phyloP scores from a whole-genome alignment of 2,888 invertebrate genomes.

The Melipona beecheii region DNA sequence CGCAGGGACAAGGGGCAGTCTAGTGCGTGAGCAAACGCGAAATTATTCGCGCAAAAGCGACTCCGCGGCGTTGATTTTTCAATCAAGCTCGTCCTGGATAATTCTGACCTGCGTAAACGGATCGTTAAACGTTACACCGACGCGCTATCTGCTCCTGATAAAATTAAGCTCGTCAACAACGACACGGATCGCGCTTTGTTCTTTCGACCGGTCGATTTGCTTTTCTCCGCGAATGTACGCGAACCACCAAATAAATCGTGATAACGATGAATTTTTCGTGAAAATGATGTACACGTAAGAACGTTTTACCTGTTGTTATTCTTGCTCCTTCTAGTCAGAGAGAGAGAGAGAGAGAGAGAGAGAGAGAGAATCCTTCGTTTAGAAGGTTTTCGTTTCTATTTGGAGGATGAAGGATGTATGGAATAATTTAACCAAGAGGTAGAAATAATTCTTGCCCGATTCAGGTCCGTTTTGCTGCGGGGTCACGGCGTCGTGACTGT shows the following conservation, averaged over 20 bases:
- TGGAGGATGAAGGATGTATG: slow-evolving; percentile 41
- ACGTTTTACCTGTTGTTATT: not conserved
- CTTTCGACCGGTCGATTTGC: too few species aligned
- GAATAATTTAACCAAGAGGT: slow-evolving; percentile 54
- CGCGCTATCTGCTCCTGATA: slow-evolving; percentile 4
- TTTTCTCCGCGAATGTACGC: not conserved
- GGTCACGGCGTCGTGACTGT: slow-evolving; percentile 54
- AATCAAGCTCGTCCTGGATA: slow-evolving; percentile 8
- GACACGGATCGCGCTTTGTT: not conserved
- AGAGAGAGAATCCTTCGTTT: not conserved
- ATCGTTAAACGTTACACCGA: slow-evolving; percentile 1
- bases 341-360: not conserved
- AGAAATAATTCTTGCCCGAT: slow-evolving; percentile 60
- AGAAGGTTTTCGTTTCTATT: slow-evolving; percentile 29
- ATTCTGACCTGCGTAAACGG: slow-evolving; percentile 19
- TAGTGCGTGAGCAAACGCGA: not conserved
- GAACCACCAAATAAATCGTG: not conserved
- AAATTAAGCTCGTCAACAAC: slow-evolving; percentile 24
- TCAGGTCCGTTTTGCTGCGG: slow-evolving; percentile 32
- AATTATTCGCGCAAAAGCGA: slow-evolving; percentile 37
- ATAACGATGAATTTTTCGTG: not conserved
- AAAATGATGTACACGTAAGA: not conserved
- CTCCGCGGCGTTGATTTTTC: slow-evolving; percentile 36
- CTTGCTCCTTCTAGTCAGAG: not conserved
- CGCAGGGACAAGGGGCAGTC: not conserved